These are phyloP conservation scores for Minunthozetes semirufus DNA, from an alignment of 2,888 invertebrate genomes.

Conservation along the genomic window DNA sequence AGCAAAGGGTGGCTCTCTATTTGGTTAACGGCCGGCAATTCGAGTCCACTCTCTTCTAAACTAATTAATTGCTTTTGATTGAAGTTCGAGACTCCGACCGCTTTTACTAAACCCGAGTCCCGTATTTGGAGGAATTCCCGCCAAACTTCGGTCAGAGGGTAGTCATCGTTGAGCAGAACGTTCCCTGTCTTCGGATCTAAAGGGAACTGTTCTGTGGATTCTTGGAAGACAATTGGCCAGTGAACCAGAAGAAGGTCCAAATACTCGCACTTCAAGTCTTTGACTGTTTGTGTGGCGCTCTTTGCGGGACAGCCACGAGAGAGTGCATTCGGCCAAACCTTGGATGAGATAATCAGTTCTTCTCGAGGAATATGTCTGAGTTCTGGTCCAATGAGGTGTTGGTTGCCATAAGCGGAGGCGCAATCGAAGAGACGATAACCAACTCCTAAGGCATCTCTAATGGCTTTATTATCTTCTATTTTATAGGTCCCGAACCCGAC, in stretches of 20 bases:
- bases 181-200: slow-evolving; percentile 53
- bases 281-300: slow-evolving; percentile 36
- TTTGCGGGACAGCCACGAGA: neutral
- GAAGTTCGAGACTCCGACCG: slow-evolving; percentile 80
- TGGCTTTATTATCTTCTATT: too few species aligned
- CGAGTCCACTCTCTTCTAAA: neutral
- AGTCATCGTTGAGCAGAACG: slow-evolving; percentile 52
- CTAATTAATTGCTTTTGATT: slow-evolving; percentile 61
- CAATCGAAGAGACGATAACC: too few species aligned
- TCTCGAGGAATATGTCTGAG: too few species aligned
- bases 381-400: too few species aligned
- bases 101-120: too few species aligned
- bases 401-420: too few species aligned
- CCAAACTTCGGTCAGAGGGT: slow-evolving; percentile 5
- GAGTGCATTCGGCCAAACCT: slow-evolving; percentile 41
- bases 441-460: too few species aligned
- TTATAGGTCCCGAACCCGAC: too few species aligned
- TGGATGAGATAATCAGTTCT: slow-evolving; percentile 45
- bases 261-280: slow-evolving; percentile 44
- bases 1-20: slow-evolving; percentile 35
- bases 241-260: slow-evolving; percentile 47
- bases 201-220: neutral
- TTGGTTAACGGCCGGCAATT: slow-evolving; percentile 26
- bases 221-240: slow-evolving; percentile 46
- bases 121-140: slow-evolving; percentile 16